Base-by-base conservation (phyloP, 2,888 invertebrate genomes). In the Zhuqinia jingwanae region DNA sequence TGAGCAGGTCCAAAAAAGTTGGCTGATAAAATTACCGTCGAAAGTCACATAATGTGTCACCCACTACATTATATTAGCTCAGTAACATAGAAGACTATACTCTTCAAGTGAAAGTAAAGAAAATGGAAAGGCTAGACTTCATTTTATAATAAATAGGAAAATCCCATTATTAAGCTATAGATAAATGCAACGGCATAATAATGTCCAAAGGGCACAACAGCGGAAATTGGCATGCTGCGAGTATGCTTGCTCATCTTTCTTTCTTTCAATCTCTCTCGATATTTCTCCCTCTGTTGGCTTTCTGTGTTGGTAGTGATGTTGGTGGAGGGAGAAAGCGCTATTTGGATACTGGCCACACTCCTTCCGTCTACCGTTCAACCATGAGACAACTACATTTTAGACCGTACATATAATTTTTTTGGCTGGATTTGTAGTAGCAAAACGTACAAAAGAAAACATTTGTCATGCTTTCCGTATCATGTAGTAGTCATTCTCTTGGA, bases 341-440 rank as follows among this genome's bases (percentile, higher is more conserved):
- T 63, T 82, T 58, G 27, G 13, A 8, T 15, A 60, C 8, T 63
- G 75, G 63, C 17, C 30, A 82, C 82, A 75, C 73, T 75, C 82
- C 82, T 82, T 75, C 82, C 82, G 56, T 45, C 82, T 82, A 82
- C 75, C 82, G 82, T 75, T 75, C 73, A 82, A 47, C 50, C 50
- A 36, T 50, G 82, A 50, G 73, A 82, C 75, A 17, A 78, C 78
- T 36, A 79, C 79, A 63, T 30, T 60, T n/a, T 17, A 70, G 22
- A 45, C 47, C 78, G 27, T 10, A n/a, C n/a, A n/a, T n/a, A n/a
- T n/a, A n/a, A 68, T 68, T 30, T 56, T 22, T 73, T 50, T 82
- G 50, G 63, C 75, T 53, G 42, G 47, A 27, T 78, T 78, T 36
- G 3, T 36, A 36, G 25, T n/a, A n/a, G n/a, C n/a, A n/a, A n/a